These are phyloP conservation scores for Trichogramma evanescens DNA, from an alignment of 2,888 invertebrate genomes.

Conservation along the genomic window DNA sequence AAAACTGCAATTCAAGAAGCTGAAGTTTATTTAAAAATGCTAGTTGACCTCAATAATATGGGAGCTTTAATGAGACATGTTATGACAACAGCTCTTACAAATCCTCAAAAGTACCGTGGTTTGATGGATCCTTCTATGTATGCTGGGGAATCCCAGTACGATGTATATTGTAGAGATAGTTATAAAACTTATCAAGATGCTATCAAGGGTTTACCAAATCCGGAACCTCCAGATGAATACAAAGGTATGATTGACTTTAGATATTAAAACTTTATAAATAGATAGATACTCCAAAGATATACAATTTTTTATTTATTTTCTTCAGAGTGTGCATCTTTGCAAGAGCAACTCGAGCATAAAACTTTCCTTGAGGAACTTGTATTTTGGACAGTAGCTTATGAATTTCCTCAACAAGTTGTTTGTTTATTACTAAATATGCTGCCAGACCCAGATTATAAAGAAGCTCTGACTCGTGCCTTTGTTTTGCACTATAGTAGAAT, in stretches of 20 bases:
- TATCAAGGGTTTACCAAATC: conserved; percentile 69
- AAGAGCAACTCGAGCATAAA: conserved; percentile 70
- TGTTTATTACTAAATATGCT: conserved; percentile 91
- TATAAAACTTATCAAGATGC: conserved; percentile 74
- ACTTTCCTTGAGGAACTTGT: conserved; percentile 91
- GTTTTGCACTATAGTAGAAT: conserved; percentile 94
- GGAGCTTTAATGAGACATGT: conserved; percentile 92
- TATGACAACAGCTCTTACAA: conserved; percentile 85
- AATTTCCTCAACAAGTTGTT: conserved; percentile 95
- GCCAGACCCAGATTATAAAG: conserved; percentile 92
- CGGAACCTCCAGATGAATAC: conserved; percentile 68
- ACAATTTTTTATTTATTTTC: neutral
- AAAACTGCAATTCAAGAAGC: conserved; percentile 73
- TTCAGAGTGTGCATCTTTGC: conserved; percentile 66
- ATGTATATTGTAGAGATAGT: conserved; percentile 66
- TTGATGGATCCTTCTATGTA: conserved; percentile 38
- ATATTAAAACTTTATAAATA: neutral
- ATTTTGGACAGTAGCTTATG: conserved; percentile 96
- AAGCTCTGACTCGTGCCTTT: conserved; percentile 87
- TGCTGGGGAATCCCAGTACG: conserved; percentile 57
- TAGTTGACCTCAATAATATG: conserved; percentile 92
- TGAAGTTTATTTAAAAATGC: conserved; percentile 80
- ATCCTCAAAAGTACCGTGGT: conserved; percentile 57
- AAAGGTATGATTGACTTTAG: conserved; percentile 48
- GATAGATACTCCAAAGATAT: conserved; percentile 4